Evolutionary conservation across 2,113 vertebrate genomes (phyloP), one percentile per base, ranked within the genome.

Genomic region (Prinia subflava): DNA sequence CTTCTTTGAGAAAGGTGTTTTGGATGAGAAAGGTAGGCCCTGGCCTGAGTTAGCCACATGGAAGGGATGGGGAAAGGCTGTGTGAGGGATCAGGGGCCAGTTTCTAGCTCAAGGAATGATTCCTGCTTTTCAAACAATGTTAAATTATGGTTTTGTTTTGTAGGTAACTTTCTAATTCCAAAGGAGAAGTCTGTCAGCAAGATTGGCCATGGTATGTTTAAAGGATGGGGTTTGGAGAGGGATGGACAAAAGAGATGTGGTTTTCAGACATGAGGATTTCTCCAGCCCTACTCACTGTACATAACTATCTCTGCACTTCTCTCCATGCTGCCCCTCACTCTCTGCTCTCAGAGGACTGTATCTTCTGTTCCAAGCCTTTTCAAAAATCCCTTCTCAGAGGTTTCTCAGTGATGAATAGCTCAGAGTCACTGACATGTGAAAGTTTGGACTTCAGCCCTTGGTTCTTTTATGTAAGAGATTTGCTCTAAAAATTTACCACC

Each of bases 1-100:
- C 97, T 99, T 99, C 98, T 99, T 99, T 92, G 99, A 99, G 90
- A 99, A 99, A 96, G 99, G 98, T 15, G 99, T 99, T 96, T 98
- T 99, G 95, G 97, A 99, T 31, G 95, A 98, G 67, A 98, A 98
- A 98, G 99, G 99, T 99, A 94, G 95, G 93, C 4, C 27, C 55
- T 71, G 62, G 64, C 70, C 7, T 65, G 56, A 60, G 50, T n/a
- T 33, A 18, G 46, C 21, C 63, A 6, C 2, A 20, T 6, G 0
- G 19, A 60, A 14, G 47, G 76, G 24, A 35, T 4, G 24, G n/a
- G 21, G 63, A 31, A 35, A 50, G 37, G 41, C 57, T 41, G 31
- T 55, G 6, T 9, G 37, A 60, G 18, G 57, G 59, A 33, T 14
- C 1, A 1, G 68, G 37, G 31, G 23, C 15, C 8, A 5, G 4